Evolutionary conservation across 1,140 invertebrate species (phyloP).

Genomic region (Listronotus oregonensis): DNA sequence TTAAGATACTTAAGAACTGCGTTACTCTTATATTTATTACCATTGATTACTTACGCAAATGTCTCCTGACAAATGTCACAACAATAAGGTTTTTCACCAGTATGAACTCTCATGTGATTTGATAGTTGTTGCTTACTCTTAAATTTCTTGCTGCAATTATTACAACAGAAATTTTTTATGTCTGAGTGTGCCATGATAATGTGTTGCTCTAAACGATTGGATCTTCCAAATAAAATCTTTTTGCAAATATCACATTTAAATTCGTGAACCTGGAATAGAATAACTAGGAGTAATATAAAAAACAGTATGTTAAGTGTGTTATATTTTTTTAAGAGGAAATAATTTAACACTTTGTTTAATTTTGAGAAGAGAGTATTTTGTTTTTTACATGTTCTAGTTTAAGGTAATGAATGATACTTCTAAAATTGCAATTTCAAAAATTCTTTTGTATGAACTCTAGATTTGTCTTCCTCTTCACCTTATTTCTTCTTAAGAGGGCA

Average conservation of each 20-base stretch:
- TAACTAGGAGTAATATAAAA: not conserved
- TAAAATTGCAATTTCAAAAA: no score
- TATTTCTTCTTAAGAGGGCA: no score
- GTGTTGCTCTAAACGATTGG: slow-evolving; percentile 23
- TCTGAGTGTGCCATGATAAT: slow-evolving; percentile 24
- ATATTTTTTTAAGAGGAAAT: no score
- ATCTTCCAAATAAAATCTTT: slow-evolving; percentile 22
- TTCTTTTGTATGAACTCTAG: no score
- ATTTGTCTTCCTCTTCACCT: no score
- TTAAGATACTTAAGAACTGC: no score
- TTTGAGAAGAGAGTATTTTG: no score
- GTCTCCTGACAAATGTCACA: slow-evolving; percentile 15
- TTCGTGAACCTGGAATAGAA: slow-evolving; percentile 17
- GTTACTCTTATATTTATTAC: no score
- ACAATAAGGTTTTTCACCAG: slow-evolving; percentile 22
- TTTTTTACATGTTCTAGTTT: not conserved
- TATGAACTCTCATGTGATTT: slow-evolving; percentile 20
- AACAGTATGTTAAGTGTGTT: not conserved
- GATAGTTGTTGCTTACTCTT: slow-evolving; percentile 21
- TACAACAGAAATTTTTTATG: slow-evolving; percentile 18
- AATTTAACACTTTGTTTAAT: no score
- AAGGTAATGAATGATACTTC: no score
- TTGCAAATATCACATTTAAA: slow-evolving; percentile 26
- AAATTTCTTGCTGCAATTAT: slow-evolving; percentile 23
- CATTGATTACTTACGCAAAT: slow-evolving; percentile 13